Conservation (phyloP, 1,140 invertebrate genomes). For the Harpegnathos saltator region DNA sequence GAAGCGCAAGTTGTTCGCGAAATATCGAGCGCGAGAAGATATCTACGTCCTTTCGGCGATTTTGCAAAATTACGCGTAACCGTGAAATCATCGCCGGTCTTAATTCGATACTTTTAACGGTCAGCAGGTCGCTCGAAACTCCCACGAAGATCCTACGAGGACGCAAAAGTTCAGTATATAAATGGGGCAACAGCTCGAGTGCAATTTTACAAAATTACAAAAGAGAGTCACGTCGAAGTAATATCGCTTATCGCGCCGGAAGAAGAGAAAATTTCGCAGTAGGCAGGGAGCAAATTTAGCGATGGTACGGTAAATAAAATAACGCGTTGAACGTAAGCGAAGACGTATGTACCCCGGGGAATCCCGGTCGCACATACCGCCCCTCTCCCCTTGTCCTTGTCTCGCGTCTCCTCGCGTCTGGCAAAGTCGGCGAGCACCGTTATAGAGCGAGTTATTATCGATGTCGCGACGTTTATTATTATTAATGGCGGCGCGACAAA, state of each 20-base stretch:
- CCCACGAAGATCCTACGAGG: too few relatives aligned
- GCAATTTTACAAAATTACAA: background rate
- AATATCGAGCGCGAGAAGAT: too few relatives aligned
- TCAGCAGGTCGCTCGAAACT: too few relatives aligned
- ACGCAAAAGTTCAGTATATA: too few relatives aligned
- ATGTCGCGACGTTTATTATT: slow-evolving; percentile 42
- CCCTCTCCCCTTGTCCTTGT: background rate
- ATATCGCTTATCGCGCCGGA: background rate
- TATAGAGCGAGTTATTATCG: slow-evolving; percentile 32
- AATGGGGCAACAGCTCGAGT: too few relatives aligned
- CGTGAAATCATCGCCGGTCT: too few relatives aligned
- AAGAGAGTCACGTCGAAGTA: background rate
- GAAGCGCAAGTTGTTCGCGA: background rate
- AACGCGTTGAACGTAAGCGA: slow-evolving; percentile 45
- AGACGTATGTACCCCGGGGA: slow-evolving; percentile 28
- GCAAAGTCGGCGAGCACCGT: background rate
- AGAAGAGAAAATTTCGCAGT: background rate
- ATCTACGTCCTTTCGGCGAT: too few relatives aligned
- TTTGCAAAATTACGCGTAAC: too few relatives aligned
- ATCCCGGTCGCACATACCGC: background rate
- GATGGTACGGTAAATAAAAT: slow-evolving; percentile 26
- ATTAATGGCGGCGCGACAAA: slow-evolving; percentile 26
- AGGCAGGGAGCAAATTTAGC: slow-evolving; percentile 25
- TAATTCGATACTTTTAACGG: too few relatives aligned
- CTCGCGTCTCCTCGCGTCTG: background rate